Base-by-base conservation (phyloP, 2,113 vertebrate species). In the Melanerpes aurifrons region DNA sequence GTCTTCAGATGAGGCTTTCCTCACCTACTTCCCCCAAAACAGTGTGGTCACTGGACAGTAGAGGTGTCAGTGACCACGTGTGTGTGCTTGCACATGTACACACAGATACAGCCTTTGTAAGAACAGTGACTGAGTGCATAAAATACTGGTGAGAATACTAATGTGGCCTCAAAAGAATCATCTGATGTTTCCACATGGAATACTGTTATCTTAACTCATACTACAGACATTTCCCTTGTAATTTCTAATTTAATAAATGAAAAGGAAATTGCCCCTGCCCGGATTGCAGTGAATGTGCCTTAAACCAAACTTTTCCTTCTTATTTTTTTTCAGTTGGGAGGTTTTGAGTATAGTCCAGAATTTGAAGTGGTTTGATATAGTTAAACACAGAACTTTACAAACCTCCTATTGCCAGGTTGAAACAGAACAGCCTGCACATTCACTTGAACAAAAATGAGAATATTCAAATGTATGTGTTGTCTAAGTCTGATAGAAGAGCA, bases 401-500 rank as follows among this genome's bases (percentile, higher is more conserved):
- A 58, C 6, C 10, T 92, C 72, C 56, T 29, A 35, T 56, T 89
- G 40, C 6, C 16, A 19, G 2, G 82, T 84, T 75, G 71, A 80
- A 80, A 70, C 47, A 70, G 74, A 87, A 59, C 81, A 79, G 48
- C 64, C 64, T 85, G 58, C 75, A 37, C 57, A 86, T 91, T 43
- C 47, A 45, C 48, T 89, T 89, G 68, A 94, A 77, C 47, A 90
- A 18, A 66, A 86, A 56, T 80, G 7, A 67, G 79, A 93, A 10
- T 79, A 76, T 91, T 90, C 81, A 85, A 67, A 76, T 84, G 28
- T 85, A 25, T 90, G 87, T 85, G 61, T 82, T 93, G 63, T 94
- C 87, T 83, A 74, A 87, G 76, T 95, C 82, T 93, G 64, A 84
- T 17, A 94, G 86, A 95, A 73, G 40, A 96, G 56, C 93, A 95